Evolutionary conservation across 2,797 vertebrate genomes (phyloP).

Genomic region (Brachyalestes nurse): DNA sequence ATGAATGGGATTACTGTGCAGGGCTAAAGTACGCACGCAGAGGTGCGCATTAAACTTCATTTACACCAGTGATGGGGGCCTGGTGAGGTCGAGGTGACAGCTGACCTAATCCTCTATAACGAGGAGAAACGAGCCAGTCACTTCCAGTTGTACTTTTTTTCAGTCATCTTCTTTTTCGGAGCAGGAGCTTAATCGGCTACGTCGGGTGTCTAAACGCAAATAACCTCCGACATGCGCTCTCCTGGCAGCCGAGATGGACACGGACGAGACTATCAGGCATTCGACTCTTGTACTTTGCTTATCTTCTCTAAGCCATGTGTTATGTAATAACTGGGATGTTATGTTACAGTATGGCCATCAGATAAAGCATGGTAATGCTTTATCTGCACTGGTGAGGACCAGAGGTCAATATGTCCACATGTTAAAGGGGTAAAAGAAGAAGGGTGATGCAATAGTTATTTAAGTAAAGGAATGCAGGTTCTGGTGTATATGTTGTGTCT

Average conservation of each 20-base stretch:
- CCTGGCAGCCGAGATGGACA: not conserved
- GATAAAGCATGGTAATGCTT: not conserved
- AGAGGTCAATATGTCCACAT: not conserved
- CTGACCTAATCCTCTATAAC: not conserved
- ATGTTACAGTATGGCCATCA: not conserved
- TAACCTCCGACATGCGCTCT: not conserved
- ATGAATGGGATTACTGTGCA: slow-evolving; percentile 36
- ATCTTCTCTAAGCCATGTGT: not conserved
- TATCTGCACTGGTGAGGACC: not conserved
- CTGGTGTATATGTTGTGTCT: not conserved
- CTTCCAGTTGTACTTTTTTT: not conserved
- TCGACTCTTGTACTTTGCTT: no score
- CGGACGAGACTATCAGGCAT: no score
- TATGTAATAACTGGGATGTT: not conserved
- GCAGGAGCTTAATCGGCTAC: not conserved
- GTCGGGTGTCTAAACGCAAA: not conserved
- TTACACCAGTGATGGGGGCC: slow-evolving; percentile 3
- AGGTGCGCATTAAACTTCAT: not conserved
- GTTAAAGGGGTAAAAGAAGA: not conserved
- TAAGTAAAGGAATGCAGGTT: slow-evolving; percentile 5
- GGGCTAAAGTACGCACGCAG: slow-evolving; percentile 18
- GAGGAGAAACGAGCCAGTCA: not conserved
- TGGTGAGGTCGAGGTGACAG: not conserved
- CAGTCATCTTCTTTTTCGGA: not conserved
- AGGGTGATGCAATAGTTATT: slow-evolving; percentile 25